These are phyloP conservation scores for Andrena minutula DNA, from an alignment of 2,888 invertebrate genomes.

Conservation along the genomic window DNA sequence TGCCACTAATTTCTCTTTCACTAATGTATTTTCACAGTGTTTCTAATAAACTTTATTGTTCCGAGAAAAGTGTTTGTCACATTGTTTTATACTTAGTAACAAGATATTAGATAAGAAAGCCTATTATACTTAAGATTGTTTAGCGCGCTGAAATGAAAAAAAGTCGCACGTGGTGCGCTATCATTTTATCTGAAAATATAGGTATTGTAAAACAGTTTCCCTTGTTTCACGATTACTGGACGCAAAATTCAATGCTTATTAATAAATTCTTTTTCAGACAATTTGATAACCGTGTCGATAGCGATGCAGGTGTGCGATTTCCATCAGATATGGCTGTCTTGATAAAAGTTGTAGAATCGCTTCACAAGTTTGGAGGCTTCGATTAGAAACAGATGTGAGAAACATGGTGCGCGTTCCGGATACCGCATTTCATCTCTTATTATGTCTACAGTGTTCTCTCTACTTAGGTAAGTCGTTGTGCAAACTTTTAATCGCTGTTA, in stretches of 20 bases:
- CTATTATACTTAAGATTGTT: too few relatives aligned
- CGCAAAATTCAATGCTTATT: background rate
- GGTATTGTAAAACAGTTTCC: background rate
- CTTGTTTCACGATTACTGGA: background rate
- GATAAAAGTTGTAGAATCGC: conserved; percentile 51
- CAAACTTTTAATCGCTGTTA: background rate
- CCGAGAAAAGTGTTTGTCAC: too few relatives aligned
- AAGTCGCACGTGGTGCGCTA: too few relatives aligned
- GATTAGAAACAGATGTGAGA: background rate
- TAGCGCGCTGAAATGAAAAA: too few relatives aligned
- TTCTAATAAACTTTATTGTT: too few relatives aligned
- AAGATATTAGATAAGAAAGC: too few relatives aligned
- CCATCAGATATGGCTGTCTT: conserved; percentile 37
- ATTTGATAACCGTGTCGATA: conserved; percentile 59
- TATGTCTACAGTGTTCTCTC: conserved; percentile 19
- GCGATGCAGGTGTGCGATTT: conserved; percentile 61
- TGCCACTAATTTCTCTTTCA: too few relatives aligned
- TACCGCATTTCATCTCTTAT: conserved; percentile 28
- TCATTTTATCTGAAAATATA: background rate
- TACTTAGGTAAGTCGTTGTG: conserved; percentile 38
- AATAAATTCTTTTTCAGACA: conserved; percentile 12
- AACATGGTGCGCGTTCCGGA: conserved; percentile 38
- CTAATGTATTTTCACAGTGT: too few relatives aligned
- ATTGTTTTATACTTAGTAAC: too few relatives aligned
- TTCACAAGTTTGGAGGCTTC: background rate